These are phyloP conservation scores for Cyclophora punctaria DNA, from an alignment of 2,888 invertebrate species.

Conservation along the genomic window DNA sequence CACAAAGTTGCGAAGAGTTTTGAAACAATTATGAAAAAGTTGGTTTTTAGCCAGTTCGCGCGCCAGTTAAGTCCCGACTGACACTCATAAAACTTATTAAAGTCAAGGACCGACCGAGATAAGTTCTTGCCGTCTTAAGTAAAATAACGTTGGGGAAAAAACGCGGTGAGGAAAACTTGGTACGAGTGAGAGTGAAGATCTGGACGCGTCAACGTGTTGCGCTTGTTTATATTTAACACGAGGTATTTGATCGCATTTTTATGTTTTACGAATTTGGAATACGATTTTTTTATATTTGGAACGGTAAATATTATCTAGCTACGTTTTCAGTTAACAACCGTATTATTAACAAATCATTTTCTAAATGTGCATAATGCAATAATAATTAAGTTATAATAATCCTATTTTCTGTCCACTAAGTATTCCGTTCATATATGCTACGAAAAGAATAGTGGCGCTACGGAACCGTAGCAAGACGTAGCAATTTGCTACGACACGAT, in stretches of 20 bases:
- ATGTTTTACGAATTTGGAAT: neutral
- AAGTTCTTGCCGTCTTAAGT: slow-evolving; percentile 71
- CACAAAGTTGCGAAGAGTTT: slow-evolving; percentile 49
- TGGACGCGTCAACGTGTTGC: slow-evolving; percentile 58
- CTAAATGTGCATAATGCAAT: neutral
- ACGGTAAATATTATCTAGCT: no score
- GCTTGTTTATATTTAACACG: slow-evolving; percentile 38
- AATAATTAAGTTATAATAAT: neutral
- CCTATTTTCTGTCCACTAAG: no score
- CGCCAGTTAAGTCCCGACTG: slow-evolving; percentile 70
- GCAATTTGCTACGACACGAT: neutral
- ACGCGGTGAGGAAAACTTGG: slow-evolving; percentile 54
- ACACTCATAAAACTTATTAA: slow-evolving; percentile 75
- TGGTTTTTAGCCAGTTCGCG: slow-evolving; percentile 66
- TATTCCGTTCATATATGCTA: slow-evolving; percentile 17
- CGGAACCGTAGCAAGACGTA: slow-evolving; percentile 5
- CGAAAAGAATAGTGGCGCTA: slow-evolving; percentile 37
- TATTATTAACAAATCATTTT: neutral
- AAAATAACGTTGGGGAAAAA: slow-evolving; percentile 71
- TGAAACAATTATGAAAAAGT: slow-evolving; percentile 74
- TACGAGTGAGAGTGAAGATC: slow-evolving; percentile 62
- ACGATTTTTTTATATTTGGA: no score
- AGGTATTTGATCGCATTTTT: slow-evolving; percentile 19
- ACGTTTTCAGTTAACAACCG: no score
- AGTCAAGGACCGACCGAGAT: slow-evolving; percentile 74